A percentile compares a stretch with the other conserved stretches of the same genome.
Conservation (phyloP, 37 sponge, comb jelly and placozoan genomes). For the Amphimedon queenslandica region DNA sequence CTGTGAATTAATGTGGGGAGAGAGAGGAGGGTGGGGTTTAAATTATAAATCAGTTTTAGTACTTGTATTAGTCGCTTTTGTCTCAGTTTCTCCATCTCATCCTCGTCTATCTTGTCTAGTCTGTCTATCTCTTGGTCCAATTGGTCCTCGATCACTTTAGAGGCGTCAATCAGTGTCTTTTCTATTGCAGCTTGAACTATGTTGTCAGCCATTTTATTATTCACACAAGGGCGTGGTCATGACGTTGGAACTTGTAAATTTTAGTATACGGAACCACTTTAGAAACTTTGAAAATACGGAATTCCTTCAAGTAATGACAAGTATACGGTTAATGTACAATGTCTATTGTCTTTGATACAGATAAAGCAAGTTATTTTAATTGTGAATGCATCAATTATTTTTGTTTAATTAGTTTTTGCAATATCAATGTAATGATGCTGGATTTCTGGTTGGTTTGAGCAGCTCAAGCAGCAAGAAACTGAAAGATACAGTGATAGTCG, state of each 20-base stretch:
- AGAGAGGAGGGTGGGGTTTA: neutral
- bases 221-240: no score
- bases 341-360: neutral
- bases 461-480: no score
- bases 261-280: no score
- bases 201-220: no score
- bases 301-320: no score
- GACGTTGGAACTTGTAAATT: no score
- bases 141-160: constrained; percentile 70
- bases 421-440: no score
- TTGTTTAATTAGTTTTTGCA: no score
- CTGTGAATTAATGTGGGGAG: constrained; percentile 11
- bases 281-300: no score
- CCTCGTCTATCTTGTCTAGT: constrained; percentile 74
- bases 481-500: no score
- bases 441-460: neutral
- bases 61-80: constrained; percentile 56
- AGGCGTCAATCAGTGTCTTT: constrained; percentile 52
- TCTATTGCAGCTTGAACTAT: constrained; percentile 40
- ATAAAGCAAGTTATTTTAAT: neutral
- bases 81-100: constrained; percentile 80
- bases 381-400: neutral
- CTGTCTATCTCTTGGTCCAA: constrained; percentile 85
- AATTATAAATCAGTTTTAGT: neutral
- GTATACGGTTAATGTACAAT: no score